Evolutionary conservation across 2,888 invertebrate genomes (phyloP).

Genomic region (Morpho achilles): DNA sequence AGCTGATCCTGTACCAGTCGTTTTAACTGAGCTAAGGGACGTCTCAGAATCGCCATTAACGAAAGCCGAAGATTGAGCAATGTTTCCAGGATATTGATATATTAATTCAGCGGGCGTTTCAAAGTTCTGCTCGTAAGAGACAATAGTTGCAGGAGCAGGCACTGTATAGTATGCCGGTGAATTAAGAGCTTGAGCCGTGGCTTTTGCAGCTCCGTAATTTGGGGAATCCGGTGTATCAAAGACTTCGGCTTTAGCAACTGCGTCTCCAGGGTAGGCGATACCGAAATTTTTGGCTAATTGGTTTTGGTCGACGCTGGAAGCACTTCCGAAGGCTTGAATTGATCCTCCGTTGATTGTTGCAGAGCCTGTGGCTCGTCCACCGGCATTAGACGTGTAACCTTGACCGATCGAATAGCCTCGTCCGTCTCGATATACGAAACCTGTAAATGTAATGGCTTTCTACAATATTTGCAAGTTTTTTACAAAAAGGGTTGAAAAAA

Average conservation of each 20-base stretch:
- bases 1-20: slow-evolving; percentile 48
- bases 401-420: slow-evolving; percentile 53
- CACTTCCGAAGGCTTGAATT: slow-evolving; percentile 46
- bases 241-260: slow-evolving; percentile 43
- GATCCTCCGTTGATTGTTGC: slow-evolving; percentile 43
- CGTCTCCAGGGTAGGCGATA: slow-evolving; percentile 44
- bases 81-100: slow-evolving; percentile 35
- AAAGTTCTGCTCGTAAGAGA: slow-evolving; percentile 61
- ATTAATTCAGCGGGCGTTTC: slow-evolving; percentile 40
- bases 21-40: slow-evolving; percentile 44
- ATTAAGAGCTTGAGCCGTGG: slow-evolving; percentile 35
- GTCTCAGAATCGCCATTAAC: slow-evolving; percentile 46
- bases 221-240: slow-evolving; percentile 36
- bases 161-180: slow-evolving; percentile 47
- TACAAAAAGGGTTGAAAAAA: too few relatives aligned
- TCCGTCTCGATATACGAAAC: slow-evolving; percentile 53
- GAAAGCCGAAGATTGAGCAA: slow-evolving; percentile 51
- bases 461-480: too few relatives aligned
- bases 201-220: slow-evolving; percentile 36
- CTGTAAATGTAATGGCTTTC: slow-evolving; percentile 31
- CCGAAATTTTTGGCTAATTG: slow-evolving; percentile 38
- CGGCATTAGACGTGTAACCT: slow-evolving; percentile 45
- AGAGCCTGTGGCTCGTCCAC: slow-evolving; percentile 46
- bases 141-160: slow-evolving; percentile 52
- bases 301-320: slow-evolving; percentile 27